A percentile compares a stretch with the other conserved stretches of the same genome.
Evolutionary conservation across 2,113 vertebrate species (phyloP).

Genomic region (Halcyon malimbica): DNA sequence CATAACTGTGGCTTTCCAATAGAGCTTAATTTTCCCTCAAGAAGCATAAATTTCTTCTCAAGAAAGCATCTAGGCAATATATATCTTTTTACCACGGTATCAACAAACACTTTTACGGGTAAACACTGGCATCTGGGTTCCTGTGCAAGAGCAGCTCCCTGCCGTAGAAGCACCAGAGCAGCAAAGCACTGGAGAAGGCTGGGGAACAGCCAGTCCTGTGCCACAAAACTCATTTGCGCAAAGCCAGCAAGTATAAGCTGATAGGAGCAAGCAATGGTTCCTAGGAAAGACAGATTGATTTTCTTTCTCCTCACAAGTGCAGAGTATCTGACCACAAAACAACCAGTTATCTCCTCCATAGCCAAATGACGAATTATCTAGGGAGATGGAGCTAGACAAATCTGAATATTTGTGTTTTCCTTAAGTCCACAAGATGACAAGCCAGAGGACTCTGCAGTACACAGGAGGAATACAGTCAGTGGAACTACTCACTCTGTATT

Average conservation of each 20-base stretch:
- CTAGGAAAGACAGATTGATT: neutral
- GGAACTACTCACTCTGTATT: neutral
- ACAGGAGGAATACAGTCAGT: neutral
- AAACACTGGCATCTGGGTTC: neutral
- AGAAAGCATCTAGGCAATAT: neutral
- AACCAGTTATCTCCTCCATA: neutral
- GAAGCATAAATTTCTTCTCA: neutral
- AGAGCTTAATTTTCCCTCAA: neutral
- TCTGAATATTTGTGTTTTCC: neutral
- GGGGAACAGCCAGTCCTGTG: accelerated
- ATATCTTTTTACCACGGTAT: neutral
- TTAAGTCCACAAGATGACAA: neutral
- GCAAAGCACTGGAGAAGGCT: neutral
- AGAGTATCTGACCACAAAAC: neutral
- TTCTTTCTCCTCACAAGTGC: neutral
- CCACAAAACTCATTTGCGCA: neutral
- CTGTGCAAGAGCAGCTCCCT: neutral
- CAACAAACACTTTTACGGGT: neutral
- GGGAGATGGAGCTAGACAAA: neutral
- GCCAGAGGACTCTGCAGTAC: neutral
- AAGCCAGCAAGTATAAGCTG: neutral
- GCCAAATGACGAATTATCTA: neutral
- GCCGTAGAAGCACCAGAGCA: neutral
- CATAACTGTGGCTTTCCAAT: neutral
- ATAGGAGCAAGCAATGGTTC: neutral